Percentiles rank a stretch among this genome's conserved stretches.
Evolutionary conservation across 2,888 invertebrate species (phyloP).

Genomic region (Drosophila melanosoma): DNA sequence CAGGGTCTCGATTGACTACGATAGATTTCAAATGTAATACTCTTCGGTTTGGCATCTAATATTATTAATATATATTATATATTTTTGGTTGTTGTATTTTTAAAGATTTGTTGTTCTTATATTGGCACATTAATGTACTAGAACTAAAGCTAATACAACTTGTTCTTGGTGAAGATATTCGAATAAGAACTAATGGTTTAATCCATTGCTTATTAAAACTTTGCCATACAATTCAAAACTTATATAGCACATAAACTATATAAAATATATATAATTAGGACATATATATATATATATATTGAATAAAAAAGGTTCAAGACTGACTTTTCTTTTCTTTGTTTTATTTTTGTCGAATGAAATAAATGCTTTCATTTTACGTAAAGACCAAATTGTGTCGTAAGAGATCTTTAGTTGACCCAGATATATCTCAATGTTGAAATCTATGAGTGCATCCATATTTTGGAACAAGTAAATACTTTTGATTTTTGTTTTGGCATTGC

Average conservation of each 20-base stretch:
- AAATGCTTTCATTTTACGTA: conserved; percentile 62
- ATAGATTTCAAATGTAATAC: conserved; percentile 35
- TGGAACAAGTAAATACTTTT: conserved; percentile 19
- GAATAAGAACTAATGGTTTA: conserved; percentile 27
- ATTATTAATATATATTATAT: conserved; percentile 20
- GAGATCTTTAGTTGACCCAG: conserved; percentile 36
- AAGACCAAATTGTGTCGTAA: conserved; percentile 16
- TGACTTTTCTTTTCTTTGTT: not conserved
- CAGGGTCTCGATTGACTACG: conserved; percentile 47
- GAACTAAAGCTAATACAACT: conserved; percentile 67
- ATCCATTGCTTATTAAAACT: conserved; percentile 43
- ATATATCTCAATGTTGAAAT: conserved; percentile 11
- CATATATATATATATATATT: conserved; percentile 22
- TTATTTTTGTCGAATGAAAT: conserved; percentile 36
- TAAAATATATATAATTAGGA: conserved; percentile 38
- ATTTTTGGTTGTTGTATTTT: not conserved
- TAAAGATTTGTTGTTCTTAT: conserved; percentile 14
- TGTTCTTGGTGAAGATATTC: conserved; percentile 30
- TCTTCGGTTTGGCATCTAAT: conserved; percentile 29
- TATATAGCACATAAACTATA: conserved; percentile 41
- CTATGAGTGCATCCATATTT: not conserved
- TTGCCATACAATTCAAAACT: conserved; percentile 54
- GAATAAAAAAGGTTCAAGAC: conserved; percentile 36
- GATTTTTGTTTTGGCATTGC: conserved; percentile 2
- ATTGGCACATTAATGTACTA: conserved; percentile 74